Conservation (phyloP, 2,888 invertebrate genomes). For the Sinotaia quadrata region DNA sequence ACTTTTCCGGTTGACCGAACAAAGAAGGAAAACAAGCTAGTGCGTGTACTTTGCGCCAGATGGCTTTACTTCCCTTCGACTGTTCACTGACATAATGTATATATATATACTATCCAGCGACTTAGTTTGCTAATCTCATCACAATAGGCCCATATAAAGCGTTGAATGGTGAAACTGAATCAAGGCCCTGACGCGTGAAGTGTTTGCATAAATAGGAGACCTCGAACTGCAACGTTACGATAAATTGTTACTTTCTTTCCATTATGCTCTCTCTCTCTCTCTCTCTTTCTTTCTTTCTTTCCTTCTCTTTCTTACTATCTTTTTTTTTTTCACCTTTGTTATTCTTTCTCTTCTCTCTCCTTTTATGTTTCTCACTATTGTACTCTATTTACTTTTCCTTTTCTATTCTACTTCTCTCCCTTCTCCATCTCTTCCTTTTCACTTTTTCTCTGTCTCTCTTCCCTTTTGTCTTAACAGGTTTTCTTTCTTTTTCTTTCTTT, state of each 20-base stretch:
- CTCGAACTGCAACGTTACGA: too few species aligned
- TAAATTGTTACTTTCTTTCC: background rate
- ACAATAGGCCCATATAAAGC: too few species aligned
- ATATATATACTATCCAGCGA: too few species aligned
- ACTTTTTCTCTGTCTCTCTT: background rate
- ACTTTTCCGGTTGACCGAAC: too few species aligned
- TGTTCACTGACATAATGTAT: too few species aligned
- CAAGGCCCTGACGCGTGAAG: too few species aligned
- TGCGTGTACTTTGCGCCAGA: too few species aligned
- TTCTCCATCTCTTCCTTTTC: background rate
- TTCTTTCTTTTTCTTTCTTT: background rate
- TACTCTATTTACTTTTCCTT: conserved; percentile 3
- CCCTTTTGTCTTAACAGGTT: background rate
- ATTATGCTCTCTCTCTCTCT: background rate
- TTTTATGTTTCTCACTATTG: background rate
- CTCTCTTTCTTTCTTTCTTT: background rate
- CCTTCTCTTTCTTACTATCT: conserved; percentile 77
- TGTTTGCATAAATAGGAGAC: too few species aligned
- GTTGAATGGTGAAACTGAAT: too few species aligned
- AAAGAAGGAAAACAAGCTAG: too few species aligned
- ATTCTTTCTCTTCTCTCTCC: background rate
- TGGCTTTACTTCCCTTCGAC: too few species aligned
- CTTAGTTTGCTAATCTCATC: too few species aligned
- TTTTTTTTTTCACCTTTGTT: conserved; percentile 76
- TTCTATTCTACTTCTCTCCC: background rate